Evolutionary conservation across 2,113 vertebrate genomes (phyloP), one percentile per base, ranked within the genome.

Genomic region (Sinocyclocheilus anshuiensis): DNA sequence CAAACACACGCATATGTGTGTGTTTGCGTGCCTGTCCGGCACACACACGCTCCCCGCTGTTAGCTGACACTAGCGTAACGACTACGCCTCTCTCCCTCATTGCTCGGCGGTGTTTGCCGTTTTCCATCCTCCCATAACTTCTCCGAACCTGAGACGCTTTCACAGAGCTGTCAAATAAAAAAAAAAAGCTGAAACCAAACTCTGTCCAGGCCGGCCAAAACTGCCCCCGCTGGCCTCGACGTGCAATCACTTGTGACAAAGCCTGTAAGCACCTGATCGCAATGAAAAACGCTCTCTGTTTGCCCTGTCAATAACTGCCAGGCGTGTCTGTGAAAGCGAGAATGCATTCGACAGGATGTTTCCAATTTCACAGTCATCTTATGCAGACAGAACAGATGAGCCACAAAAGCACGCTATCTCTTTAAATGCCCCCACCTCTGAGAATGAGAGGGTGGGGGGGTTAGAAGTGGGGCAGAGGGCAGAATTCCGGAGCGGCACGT

Each of bases 381-480:
- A 84, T 87, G 77, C 55, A 84, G 29, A 86, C 83, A 87, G 67
- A 89, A 86, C 88, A 84, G 87, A 72, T 77, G 88, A 91, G 84
- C 86, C 10, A 9, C 42, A 45, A 94, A 89, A 88, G 84, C 84
- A 89, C 87, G 89, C 93, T 94, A 92, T 94, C 93, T 93, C 92
- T 94, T 94, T 93, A 94, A 94, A 94, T 89, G 91, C 90, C 92
- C 92, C 88, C 89, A 88, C 85, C 87, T 90, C 90, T 33, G 29
- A 29, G 29, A 29, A 29, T 29, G 29, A 29, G 29, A 29, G 29
- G 29, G 29, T 29, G 29, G 29, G 29, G 29, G 29, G n/a, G n/a
- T 89, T 91, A 93, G 91, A 94, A 94, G 91, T 94, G 93, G 93
- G 92, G 92, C 93, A 95, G 94, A 94, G 95, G 93, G 93, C 94